Conservation (phyloP, 1,140 invertebrate genomes). For the Protaetia brevitarsis region DNA sequence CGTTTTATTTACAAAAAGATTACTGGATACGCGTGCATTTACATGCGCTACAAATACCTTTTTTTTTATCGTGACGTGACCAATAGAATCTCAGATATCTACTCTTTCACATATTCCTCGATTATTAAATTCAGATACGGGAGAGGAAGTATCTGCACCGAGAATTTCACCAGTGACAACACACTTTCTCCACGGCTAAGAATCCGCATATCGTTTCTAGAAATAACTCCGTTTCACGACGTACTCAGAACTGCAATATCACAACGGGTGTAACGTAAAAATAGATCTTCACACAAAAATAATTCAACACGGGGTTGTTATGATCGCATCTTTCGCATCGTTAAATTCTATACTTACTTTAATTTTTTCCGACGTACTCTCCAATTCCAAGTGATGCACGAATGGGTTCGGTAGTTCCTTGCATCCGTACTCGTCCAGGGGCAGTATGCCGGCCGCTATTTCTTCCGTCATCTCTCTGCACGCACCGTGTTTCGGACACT, state of each 20-base stretch:
- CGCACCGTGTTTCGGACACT: neutral
- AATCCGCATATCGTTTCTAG: neutral
- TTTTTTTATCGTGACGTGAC: no score
- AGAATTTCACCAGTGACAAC: neutral
- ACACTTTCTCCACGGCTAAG: slow-evolving; percentile 4
- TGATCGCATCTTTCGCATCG: no score
- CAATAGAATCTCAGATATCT: no score
- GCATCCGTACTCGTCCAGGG: slow-evolving; percentile 39
- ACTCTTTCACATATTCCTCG: no score
- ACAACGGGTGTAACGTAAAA: neutral
- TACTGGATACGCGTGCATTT: no score
- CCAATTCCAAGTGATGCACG: slow-evolving; percentile 78
- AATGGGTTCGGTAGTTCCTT: slow-evolving; percentile 73
- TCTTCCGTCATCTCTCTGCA: slow-evolving; percentile 23
- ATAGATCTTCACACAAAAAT: neutral
- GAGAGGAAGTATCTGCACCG: no score
- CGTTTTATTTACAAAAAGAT: no score
- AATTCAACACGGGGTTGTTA: no score
- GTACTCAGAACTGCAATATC: neutral
- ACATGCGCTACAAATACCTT: no score
- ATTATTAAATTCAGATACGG: no score
- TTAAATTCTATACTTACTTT: slow-evolving; percentile 75
- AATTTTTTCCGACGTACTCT: slow-evolving; percentile 79
- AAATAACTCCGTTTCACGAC: neutral
- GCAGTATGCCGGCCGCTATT: slow-evolving; percentile 10